phyloP scores from a whole-genome alignment of 2,888 invertebrate genomes.

The Monoplex corrugatus region DNA sequence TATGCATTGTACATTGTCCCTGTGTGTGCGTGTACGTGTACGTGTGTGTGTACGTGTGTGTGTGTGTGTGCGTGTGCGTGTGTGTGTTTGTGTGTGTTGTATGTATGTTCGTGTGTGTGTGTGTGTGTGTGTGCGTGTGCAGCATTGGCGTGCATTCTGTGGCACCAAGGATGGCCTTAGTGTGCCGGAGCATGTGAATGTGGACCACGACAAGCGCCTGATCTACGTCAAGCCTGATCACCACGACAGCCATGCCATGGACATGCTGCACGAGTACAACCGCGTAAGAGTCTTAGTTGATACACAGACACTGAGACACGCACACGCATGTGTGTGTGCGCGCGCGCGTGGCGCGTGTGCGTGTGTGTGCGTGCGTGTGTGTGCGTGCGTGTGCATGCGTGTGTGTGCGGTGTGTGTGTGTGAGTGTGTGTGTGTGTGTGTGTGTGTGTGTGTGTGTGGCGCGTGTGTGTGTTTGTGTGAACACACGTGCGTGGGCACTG shows the following conservation, averaged over 20 bases:
- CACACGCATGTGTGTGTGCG: slow-evolving; percentile 20
- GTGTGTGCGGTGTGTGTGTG: too few relatives aligned
- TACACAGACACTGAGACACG: background rate
- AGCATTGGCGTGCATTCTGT: slow-evolving; percentile 33
- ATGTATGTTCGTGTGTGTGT: background rate
- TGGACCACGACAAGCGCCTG: slow-evolving; percentile 50
- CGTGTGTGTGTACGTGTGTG: too few relatives aligned
- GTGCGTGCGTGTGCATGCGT: background rate
- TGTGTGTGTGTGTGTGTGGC: too few relatives aligned
- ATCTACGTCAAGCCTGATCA: slow-evolving; percentile 53
- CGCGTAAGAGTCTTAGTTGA: slow-evolving; percentile 38
- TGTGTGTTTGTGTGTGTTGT: background rate
- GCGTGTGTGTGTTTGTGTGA: too few relatives aligned
- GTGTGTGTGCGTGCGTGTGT: background rate
- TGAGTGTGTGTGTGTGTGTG: too few relatives aligned
- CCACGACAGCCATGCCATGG: slow-evolving; percentile 32
- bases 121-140: background rate
- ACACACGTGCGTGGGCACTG: too few relatives aligned
- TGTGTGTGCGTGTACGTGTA: too few relatives aligned
- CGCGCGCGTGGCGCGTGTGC: background rate
- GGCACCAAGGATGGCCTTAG: background rate
- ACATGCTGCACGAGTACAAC: slow-evolving; percentile 55
- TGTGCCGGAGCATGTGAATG: slow-evolving; percentile 49
- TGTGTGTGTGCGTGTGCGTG: too few relatives aligned
- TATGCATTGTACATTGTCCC: too few relatives aligned